These are phyloP conservation scores for Cheilosia grossa DNA, from an alignment of 2,888 invertebrate genomes.

Conservation along the genomic window DNA sequence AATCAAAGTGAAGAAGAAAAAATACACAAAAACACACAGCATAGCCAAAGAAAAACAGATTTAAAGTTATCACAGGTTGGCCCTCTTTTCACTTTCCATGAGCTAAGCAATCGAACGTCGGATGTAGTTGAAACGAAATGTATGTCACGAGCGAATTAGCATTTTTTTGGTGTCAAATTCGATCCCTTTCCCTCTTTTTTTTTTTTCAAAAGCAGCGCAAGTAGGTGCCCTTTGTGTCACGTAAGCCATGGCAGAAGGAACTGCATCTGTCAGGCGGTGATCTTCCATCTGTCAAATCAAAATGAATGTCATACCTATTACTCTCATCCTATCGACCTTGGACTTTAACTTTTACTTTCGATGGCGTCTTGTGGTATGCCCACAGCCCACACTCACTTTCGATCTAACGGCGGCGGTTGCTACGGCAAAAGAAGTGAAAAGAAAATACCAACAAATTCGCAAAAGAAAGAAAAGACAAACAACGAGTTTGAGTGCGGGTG, in stretches of 20 bases:
- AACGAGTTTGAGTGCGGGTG: constrained; percentile 19
- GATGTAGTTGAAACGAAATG: constrained; percentile 39
- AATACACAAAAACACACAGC: not conserved
- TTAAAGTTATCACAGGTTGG: constrained; percentile 40
- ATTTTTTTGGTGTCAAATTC: constrained; percentile 50
- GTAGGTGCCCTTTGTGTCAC: constrained; percentile 38
- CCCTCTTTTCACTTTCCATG: constrained; percentile 68
- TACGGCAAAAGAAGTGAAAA: constrained; percentile 39
- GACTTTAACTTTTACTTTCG: constrained; percentile 73
- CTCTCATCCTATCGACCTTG: constrained; percentile 63
- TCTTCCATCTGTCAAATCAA: constrained; percentile 32
- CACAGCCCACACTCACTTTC: constrained; percentile 53
- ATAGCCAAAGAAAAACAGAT: constrained; percentile 19
- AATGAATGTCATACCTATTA: not conserved
- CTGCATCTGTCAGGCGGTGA: constrained; percentile 37
- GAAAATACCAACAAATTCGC: constrained; percentile 44
- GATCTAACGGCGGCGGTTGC: constrained; percentile 41
- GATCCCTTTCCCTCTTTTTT: constrained; percentile 69
- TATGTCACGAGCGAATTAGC: constrained; percentile 68
- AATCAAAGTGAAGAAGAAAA: constrained; percentile 33
- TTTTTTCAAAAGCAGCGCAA: not conserved
- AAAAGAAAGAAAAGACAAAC: constrained; percentile 52
- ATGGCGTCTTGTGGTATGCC: constrained; percentile 50
- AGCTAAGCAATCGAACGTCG: constrained; percentile 37
- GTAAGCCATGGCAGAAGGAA: constrained; percentile 16